phyloP scores from a whole-genome alignment of 2,113 vertebrate genomes.

The Sminthopsis crassicaudata region DNA sequence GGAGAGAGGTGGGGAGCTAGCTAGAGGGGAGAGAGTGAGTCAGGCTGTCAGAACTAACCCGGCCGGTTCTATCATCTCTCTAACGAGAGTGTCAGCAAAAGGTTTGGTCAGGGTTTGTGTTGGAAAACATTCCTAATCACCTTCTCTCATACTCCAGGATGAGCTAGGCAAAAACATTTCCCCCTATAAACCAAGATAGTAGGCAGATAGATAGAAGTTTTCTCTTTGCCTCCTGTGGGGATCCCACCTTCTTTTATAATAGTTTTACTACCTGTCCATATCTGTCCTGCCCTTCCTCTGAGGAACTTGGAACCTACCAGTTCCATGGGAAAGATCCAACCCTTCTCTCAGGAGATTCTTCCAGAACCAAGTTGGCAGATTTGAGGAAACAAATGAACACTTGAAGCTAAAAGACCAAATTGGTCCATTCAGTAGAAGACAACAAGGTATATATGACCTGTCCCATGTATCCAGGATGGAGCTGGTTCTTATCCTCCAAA shows the following conservation, averaged over 20 bases:
- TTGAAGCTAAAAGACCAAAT: neutral
- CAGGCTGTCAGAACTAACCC: conserved; percentile 44
- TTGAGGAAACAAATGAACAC: neutral
- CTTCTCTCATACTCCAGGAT: neutral
- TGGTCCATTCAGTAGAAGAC: neutral
- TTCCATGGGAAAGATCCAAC: neutral
- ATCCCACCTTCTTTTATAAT: neutral
- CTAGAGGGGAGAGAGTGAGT: conserved; percentile 43
- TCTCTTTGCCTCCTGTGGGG: neutral
- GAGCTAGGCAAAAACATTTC: neutral
- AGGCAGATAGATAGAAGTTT: neutral
- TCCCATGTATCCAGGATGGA: neutral
- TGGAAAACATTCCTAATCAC: conserved; percentile 1
- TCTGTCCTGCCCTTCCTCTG: neutral
- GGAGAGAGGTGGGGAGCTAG: neutral
- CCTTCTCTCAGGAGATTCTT: neutral
- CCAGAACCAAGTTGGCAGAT: neutral
- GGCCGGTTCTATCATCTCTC: conserved; percentile 43
- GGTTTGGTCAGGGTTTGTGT: neutral
- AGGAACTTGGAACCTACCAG: neutral
- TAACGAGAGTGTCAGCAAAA: conserved; percentile 58
- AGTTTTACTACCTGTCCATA: neutral
- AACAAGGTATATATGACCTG: neutral
- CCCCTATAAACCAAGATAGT: neutral
- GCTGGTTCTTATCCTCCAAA: neutral